A percentile compares a stretch with the other conserved stretches of the same genome.
Conservation (phyloP, 2,888 invertebrate genomes). For the Athalia cordata region DNA sequence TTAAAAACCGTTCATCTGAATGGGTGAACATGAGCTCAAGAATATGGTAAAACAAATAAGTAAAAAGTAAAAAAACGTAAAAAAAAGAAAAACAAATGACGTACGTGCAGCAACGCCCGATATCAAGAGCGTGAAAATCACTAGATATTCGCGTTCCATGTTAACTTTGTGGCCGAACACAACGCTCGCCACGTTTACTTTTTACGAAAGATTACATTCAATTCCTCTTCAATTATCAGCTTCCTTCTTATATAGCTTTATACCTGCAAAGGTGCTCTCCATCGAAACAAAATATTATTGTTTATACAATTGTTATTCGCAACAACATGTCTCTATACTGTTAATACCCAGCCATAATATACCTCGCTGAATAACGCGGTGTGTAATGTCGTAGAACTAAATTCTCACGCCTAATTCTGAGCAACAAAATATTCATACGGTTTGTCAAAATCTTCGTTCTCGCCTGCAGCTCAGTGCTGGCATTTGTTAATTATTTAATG, state of each 20-base stretch:
- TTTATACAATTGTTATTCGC: slow-evolving; percentile 15
- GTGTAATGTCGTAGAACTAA: no score
- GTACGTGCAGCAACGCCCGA: slow-evolving; percentile 7
- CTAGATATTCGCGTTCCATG: not conserved
- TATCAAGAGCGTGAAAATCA: slow-evolving; percentile 10
- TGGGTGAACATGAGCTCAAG: not conserved
- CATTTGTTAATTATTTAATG: no score
- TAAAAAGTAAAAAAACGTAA: no score
- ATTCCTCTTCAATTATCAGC: not conserved
- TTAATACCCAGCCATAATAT: no score
- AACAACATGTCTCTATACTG: no score
- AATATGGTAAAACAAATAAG: not conserved
- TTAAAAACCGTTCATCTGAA: not conserved
- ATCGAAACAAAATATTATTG: not conserved
- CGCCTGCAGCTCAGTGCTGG: no score
- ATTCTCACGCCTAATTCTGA: no score
- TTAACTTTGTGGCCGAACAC: not conserved
- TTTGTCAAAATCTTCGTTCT: no score
- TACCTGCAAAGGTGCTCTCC: no score
- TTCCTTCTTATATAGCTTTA: no score
- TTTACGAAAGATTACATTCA: slow-evolving; percentile 7
- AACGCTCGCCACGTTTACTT: not conserved
- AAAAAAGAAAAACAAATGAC: not conserved
- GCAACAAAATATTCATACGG: no score
- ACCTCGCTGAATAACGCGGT: no score